These are phyloP conservation scores for Synanthedon andrenaeformis DNA, from an alignment of 2,888 invertebrate genomes.

Conservation along the genomic window DNA sequence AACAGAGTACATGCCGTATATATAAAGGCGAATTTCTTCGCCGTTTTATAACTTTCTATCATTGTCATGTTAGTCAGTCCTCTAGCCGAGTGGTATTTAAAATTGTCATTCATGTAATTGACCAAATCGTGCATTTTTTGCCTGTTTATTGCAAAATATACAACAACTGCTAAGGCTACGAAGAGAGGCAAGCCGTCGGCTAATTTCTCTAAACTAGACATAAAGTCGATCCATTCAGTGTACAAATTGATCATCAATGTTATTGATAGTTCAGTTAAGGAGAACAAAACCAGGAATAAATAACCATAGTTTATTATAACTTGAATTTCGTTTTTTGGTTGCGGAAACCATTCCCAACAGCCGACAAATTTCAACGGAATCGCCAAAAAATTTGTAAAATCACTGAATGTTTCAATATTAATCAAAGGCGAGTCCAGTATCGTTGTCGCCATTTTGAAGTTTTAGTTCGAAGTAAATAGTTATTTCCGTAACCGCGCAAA, in stretches of 20 bases:
- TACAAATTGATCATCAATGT: constrained; percentile 34
- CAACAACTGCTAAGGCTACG: constrained; percentile 35
- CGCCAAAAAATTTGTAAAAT: constrained; percentile 36
- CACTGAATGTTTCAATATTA: constrained; percentile 1
- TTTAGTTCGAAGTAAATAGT: too few relatives aligned
- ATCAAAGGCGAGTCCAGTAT: not conserved
- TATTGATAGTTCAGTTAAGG: constrained; percentile 21
- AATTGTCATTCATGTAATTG: constrained; percentile 38
- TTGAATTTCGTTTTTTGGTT: constrained; percentile 18
- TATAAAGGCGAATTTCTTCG: constrained; percentile 36
- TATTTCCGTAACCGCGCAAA: too few relatives aligned
- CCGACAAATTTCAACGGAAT: constrained; percentile 39
- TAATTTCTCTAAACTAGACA: constrained; percentile 40
- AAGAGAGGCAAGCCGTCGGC: constrained; percentile 44
- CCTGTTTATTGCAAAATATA: constrained; percentile 37
- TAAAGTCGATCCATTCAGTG: constrained; percentile 40
- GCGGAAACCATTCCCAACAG: constrained; percentile 48
- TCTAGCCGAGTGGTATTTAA: constrained; percentile 43
- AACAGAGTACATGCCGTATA: constrained; percentile 51
- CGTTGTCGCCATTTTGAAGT: not conserved
- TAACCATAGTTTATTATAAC: constrained; percentile 37
- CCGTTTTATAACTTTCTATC: constrained; percentile 31
- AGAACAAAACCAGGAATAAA: constrained; percentile 34
- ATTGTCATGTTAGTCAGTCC: constrained; percentile 58
- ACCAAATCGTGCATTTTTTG: constrained; percentile 34